Base-by-base conservation (phyloP, 2,888 invertebrate species). In the Nebria salina region DNA sequence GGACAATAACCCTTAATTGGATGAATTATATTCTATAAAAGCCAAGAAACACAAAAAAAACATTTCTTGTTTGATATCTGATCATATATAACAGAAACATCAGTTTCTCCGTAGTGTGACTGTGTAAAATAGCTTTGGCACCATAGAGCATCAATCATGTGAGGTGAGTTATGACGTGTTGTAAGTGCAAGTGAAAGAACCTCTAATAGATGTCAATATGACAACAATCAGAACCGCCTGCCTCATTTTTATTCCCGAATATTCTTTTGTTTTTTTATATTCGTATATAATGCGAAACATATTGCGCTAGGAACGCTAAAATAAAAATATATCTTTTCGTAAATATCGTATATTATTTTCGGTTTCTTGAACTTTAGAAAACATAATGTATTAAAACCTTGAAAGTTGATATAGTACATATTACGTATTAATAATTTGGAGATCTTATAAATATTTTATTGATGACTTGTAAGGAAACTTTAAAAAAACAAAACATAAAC, bases 131-230 rank as follows among this genome's bases (percentile, higher is more conserved):
- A 8, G 54, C 2, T 54, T 54, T 54, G 54, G 54, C 54, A 54
- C 54, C 54, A 54, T 11, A 54, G 54, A 54, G 13, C 54, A 54
- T 54, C 54, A 54, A 54, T 54, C 54, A 54, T 54, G 54, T 13
- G 54, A 54, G 54, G 11, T 54, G 76, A 43, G 65, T 64, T 64
- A 75, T 54, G 75, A 65, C 78, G 66, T 65, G 66, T 74, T 11
- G 8, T 78, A 54, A 65, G 73, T 78, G 78, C 68, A 74, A 43
- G 78, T 78, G 78, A 78, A 78, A 72, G 77, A 72, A 64, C 54
- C 54, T 54, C 77, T 77, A 64, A 77, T 72, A 78, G 73, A 68
- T 78, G 78, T 78, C 78, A 74, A 78, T 78, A 78, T 78, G 78
- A 78, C 74, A 78, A 78, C 78, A 74, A 74, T 78, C 78, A 65